Evolutionary conservation across 1,140 invertebrate species (phyloP).

Genomic region (honey bee (Apis mellifera)): Amel_HAv3.1 CM009934.2:12539001-12539500

Average conservation of each 20-base stretch:
- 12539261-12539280: slow-evolving; percentile 73
- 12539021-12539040: slow-evolving; percentile 1
- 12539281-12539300: slow-evolving; percentile 54
- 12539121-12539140: slow-evolving; percentile 36
- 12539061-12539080: slow-evolving; percentile 68
- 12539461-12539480: too few species aligned
- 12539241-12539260: slow-evolving; percentile 78
- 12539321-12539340: slow-evolving; percentile 66
- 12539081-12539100: slow-evolving; percentile 65
- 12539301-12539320: slow-evolving; percentile 60
- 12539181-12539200: slow-evolving; percentile 56
- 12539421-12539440: not conserved
- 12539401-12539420: slow-evolving; percentile 19
- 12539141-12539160: slow-evolving; percentile 3
- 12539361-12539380: not conserved
- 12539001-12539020: too few species aligned
- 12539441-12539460: too few species aligned
- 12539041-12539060: slow-evolving; percentile 64
- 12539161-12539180: slow-evolving; percentile 50
- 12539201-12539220: slow-evolving; percentile 66
- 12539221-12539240: slow-evolving; percentile 75
- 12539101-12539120: slow-evolving; percentile 17
- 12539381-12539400: not conserved
- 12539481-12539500: too few species aligned
- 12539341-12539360: slow-evolving; percentile 50